Base-by-base conservation (phyloP, 2,113 vertebrate genomes). In the Neotragus moschatus region DNA sequence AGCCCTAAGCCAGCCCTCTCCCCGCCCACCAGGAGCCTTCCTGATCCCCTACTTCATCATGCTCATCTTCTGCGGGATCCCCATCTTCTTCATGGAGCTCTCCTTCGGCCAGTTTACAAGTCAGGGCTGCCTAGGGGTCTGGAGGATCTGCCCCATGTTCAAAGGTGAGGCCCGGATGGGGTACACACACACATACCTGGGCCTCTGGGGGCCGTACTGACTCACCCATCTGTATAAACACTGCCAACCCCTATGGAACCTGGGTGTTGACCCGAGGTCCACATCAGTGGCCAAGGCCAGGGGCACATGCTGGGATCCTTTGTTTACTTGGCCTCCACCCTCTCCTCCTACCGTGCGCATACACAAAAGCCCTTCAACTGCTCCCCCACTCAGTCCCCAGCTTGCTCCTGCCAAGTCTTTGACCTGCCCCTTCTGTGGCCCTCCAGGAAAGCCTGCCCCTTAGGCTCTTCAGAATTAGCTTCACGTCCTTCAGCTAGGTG, bases 1-100 rank as follows among this genome's bases (percentile, higher is more conserved):
- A 0, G 58, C 79, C 84, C 97, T 97, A 93, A 98, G 88, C 91
- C 70, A 3, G 43, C 12, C 85, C 56, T 94, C 77, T 96, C 88
- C 88, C 58, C 87, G 63, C 86, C 85, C 43, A 16, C 80, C 98
- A 99, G 99, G 99, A 96, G 99, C 99, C 98, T 99, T 99, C 99
- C 99, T 99, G 99, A 99, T 99, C 86, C 99, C 99, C 21, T 99
- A 99, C 98, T 99, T 99, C 98, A 99, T 99, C 99, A 99, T 99
- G 99, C 98, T 99, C 97, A 99, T 99, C 61, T 99, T 99, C 98
- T 99, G 99, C 0, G 99, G 99, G 73, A 99, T 99, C 91, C 99
- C 99, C 0, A 99, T 99, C 95, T 99, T 99, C 99, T 99, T 99
- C 98, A 99, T 99, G 97, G 99, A 99, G 98, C 99, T 99, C 81